Evolutionary conservation across 2,888 invertebrate species (phyloP), one percentile per base, ranked within the genome.

Genomic region (Scrobipalpa atriplicella): DNA sequence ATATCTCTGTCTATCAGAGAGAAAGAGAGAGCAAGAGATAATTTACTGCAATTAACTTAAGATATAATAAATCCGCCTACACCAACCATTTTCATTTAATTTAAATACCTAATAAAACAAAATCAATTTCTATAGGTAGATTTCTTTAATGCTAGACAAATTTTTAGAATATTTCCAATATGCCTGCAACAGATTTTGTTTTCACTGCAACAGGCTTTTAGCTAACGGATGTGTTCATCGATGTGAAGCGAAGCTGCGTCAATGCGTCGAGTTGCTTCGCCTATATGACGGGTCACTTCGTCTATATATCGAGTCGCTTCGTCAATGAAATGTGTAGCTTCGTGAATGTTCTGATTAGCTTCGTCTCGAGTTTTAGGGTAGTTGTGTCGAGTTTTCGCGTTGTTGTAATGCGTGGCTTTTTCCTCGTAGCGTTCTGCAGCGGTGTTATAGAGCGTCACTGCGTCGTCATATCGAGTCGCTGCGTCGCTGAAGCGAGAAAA

Each of bases 391-490:
- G 38, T 38, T 38, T 58, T 58, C 16, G 38, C 58, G 38, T 58
- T 29, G n/a, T n/a, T 58, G 16, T n/a, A 38, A 16, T 58, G 16
- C 3, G 38, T 29, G 9, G 38, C 58, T 8, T 58, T 38, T 36
- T 58, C 38, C 10, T 16, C n/a, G n/a, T 58, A 58, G 6, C 1
- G n/a, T n/a, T n/a, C 13, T 6, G 58, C 58, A n/a, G 58, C 38
- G n/a, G 10, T 58, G 16, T 16, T 58, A 3, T n/a, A 58, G 38
- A 58, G 38, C 38, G 38, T 38, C 8, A 29, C 58, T 16, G 38
- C 58, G 8, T n/a, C 58, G 16, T 58, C 6, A 18, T 58, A 38
- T 7, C 38, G 58, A 38, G 8, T 58, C 1, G 95, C 94, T 65
- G 93, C 90, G 38, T 88, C 52, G 21, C 62, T 66, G 10, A 58